Evolutionary conservation across 1,140 invertebrate genomes (phyloP), one percentile per base, ranked within the genome.

Genomic region (Leptopilina boulardi): DNA sequence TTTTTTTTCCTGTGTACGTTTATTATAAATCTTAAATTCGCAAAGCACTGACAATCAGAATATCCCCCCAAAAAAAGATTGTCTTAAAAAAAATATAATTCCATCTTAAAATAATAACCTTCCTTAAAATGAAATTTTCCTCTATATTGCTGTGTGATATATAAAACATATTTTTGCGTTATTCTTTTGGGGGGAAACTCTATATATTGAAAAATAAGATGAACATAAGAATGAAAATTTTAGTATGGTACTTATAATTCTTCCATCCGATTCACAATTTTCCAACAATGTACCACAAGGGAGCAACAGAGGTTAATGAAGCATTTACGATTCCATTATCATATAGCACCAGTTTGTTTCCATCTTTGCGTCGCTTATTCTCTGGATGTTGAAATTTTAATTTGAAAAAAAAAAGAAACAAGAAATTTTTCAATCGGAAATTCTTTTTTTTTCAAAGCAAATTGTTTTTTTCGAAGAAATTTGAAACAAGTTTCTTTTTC

Each of bases 241-340:
- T 38, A 6, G 9, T 9, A 38, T 13, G 23, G 23, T 1, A 4
- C n/a, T 66, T 26, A 66, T 66, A 13, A 66, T 66, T 66, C 23
- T 66, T 83, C 75, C 71, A 71, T 44, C 34, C 42, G 59, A 10
- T 34, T 66, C 74, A 44, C 73, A 78, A 83, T 83, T 83, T 82
- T 75, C 70, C 77, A 71, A 71, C 77, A 44, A 74, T 77, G 71
- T 44, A 42, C 34, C 83, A 75, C 82, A 11, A 72, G 82, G 80
- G 83, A 78, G 76, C 41, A 79, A 59, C 81, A 83, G 77, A 77
- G 76, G 73, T 74, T 85, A 85, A 85, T 79, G 75, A 85, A 84
- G 78, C 84, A 85, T 85, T 85, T 85, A 83, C 83, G 75, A 85
- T 85, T 85, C 84, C 80, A 85, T 85, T 85, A 85, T 78, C 66